Evolutionary conservation across 2,113 vertebrate genomes (phyloP).

Genomic region (Scortum barcoo): DNA sequence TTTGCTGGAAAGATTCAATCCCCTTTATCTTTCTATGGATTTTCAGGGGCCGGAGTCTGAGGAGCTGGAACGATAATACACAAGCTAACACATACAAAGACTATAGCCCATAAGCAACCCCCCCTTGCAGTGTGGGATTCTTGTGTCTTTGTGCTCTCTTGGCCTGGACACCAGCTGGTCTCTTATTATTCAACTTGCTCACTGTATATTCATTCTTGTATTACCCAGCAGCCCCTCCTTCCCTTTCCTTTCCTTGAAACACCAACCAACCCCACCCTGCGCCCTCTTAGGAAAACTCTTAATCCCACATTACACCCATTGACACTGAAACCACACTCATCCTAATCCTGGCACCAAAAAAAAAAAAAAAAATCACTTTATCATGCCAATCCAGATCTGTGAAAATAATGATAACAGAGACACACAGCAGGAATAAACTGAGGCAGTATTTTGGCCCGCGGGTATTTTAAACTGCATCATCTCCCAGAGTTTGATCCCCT

Average conservation of each 20-base stretch:
- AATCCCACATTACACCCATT: conserved; percentile 29
- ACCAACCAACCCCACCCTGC: not conserved
- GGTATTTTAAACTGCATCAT: conserved; percentile 42
- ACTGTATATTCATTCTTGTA: conserved; percentile 64
- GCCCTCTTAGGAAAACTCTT: conserved; percentile 11
- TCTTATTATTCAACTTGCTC: conserved; percentile 44
- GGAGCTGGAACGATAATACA: conserved; percentile 27
- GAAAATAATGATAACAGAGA: conserved; percentile 24
- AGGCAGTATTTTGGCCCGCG: conserved; percentile 4
- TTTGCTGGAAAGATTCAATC: not conserved
- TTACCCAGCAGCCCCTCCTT: conserved; percentile 50
- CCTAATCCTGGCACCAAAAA: conserved; percentile 45
- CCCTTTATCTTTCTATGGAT: conserved; percentile 1
- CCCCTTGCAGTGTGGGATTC: conserved; percentile 36
- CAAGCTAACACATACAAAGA: conserved; percentile 22
- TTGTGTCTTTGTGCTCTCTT: conserved; percentile 52
- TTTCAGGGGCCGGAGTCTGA: not conserved
- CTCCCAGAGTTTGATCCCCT: conserved; percentile 39
- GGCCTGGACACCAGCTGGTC: conserved; percentile 67
- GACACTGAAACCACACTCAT: conserved; percentile 32
- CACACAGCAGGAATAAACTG: conserved; percentile 17
- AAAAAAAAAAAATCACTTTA: conserved; percentile 36
- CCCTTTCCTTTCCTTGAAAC: conserved; percentile 16
- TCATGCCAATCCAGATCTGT: conserved; percentile 41
- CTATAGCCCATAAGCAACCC: conserved; percentile 1